These are phyloP conservation scores for Pterostichus niger DNA, from an alignment of 2,888 invertebrate species.

Conservation along the genomic window DNA sequence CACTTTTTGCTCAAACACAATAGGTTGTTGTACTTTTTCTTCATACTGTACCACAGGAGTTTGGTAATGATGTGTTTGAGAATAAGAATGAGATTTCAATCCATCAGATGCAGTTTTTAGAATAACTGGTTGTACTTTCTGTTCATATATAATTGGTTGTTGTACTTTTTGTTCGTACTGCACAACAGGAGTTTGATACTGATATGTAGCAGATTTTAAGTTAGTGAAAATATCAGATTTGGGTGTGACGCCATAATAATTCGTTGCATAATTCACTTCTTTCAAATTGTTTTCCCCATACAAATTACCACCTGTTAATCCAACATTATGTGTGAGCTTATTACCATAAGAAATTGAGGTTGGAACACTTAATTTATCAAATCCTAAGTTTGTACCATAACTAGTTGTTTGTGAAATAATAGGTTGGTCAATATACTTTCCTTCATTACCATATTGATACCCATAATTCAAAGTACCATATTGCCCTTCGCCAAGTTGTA, in stretches of 20 bases:
- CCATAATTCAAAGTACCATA: constrained; percentile 56
- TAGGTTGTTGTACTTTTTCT: constrained; percentile 53
- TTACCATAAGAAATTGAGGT: constrained; percentile 11
- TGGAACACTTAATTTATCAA: too few species aligned
- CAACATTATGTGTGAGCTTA: constrained; percentile 14
- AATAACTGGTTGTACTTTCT: constrained; percentile 44
- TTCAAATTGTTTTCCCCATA: too few species aligned
- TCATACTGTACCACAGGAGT: background rate
- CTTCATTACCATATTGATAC: constrained; percentile 58
- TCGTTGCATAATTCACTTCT: constrained; percentile 51
- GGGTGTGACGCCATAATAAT: constrained; percentile 56
- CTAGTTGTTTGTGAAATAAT: constrained; percentile 14
- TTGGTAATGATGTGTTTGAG: constrained; percentile 1
- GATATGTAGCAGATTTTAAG: constrained; percentile 27
- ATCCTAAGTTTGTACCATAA: too few species aligned
- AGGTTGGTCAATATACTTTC: constrained; percentile 43
- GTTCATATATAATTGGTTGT: constrained; percentile 63
- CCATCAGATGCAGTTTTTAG: constrained; percentile 32
- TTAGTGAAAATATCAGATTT: constrained; percentile 47
- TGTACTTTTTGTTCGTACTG: constrained; percentile 54
- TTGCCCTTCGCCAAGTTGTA: constrained; percentile 39
- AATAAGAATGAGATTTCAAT: constrained; percentile 22
- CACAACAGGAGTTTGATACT: constrained; percentile 57
- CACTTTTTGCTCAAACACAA: constrained; percentile 60
- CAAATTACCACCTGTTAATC: background rate